Percentiles rank a stretch among this genome's conserved stretches.
phyloP scores from a whole-genome alignment of 2,113 vertebrate species.

The Chloebia gouldiae region DNA sequence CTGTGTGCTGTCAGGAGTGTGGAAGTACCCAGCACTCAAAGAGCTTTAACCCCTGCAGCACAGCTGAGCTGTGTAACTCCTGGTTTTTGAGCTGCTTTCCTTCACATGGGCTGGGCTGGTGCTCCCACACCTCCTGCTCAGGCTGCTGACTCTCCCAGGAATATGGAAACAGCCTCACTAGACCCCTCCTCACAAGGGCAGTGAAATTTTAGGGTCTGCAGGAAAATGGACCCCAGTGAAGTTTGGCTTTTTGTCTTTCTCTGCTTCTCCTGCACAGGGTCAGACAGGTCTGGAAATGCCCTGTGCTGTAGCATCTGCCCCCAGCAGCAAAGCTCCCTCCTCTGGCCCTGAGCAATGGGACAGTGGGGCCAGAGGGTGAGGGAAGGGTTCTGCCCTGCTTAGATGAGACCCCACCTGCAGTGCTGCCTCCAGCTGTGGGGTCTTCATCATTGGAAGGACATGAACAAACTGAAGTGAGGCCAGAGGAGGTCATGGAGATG shows the following conservation, averaged over 20 bases:
- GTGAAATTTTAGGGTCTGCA: neutral
- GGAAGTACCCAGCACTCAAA: neutral
- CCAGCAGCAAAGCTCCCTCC: neutral
- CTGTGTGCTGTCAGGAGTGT: neutral
- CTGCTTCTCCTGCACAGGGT: neutral
- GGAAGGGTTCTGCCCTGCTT: neutral
- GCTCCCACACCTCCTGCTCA: neutral
- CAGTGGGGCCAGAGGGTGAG: neutral
- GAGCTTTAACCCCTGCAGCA: neutral
- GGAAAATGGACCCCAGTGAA: neutral
- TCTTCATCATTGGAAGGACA: neutral
- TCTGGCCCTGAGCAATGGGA: neutral
- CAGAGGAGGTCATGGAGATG: accelerated
- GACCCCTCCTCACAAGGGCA: neutral
- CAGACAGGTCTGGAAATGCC: accelerated
- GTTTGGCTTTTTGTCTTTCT: neutral
- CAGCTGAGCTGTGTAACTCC: neutral
- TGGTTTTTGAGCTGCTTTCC: neutral
- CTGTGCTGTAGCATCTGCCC: neutral
- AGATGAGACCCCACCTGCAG: neutral
- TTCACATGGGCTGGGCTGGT: accelerated
- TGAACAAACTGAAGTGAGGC: accelerated
- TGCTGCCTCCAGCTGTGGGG: neutral
- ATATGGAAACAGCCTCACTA: neutral
- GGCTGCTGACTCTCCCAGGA: neutral